A percentile compares a stretch with the other conserved stretches of the same genome.
phyloP scores from a whole-genome alignment of 2,888 invertebrate genomes.

The Hymenopus coronatus region DNA sequence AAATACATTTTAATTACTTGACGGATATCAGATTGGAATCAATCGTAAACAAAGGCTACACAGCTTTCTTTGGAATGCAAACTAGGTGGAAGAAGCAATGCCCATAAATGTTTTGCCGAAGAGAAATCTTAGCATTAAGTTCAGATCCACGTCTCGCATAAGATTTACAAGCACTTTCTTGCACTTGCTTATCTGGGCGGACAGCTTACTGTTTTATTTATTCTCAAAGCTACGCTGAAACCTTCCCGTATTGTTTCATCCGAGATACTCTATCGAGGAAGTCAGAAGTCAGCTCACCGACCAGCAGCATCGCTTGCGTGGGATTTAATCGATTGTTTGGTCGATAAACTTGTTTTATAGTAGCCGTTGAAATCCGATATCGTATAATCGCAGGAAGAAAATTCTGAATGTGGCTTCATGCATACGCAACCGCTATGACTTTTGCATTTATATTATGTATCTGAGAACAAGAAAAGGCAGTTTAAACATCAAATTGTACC shows the following conservation, averaged over 20 bases:
- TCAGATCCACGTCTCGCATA: background rate
- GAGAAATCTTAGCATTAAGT: background rate
- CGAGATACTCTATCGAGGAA: background rate
- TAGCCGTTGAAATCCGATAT: background rate
- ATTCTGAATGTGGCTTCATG: background rate
- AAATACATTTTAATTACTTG: no score
- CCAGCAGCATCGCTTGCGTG: background rate
- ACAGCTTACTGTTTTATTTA: background rate
- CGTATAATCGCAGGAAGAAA: background rate
- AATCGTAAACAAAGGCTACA: no score
- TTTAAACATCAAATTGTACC: no score
- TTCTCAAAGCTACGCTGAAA: background rate
- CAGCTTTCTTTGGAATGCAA: background rate
- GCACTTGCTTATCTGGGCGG: background rate
- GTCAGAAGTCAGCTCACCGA: background rate
- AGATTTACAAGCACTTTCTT: background rate
- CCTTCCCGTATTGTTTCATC: background rate
- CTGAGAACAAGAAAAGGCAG: no score
- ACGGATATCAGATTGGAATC: no score
- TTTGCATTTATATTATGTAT: no score
- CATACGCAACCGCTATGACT: no score
- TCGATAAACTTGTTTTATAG: background rate
- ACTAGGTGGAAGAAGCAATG: background rate
- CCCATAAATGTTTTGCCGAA: background rate
- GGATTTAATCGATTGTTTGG: background rate